Evolutionary conservation across 2,113 vertebrate species (phyloP), one percentile per base, ranked within the genome.

Genomic region (Callionymus lyra): DNA sequence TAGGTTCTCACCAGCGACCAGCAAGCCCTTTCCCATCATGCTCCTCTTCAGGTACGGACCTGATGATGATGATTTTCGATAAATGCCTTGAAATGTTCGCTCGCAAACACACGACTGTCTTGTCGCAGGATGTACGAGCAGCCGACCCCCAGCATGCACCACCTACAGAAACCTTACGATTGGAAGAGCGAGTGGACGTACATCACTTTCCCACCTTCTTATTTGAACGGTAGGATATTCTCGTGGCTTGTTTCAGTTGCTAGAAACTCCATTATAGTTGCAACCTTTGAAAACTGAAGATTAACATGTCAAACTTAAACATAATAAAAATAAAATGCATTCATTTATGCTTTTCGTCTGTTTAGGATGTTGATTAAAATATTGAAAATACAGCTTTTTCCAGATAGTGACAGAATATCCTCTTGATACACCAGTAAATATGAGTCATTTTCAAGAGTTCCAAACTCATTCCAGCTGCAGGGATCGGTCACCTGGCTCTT

Each of bases 41-140:
- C 16, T 91, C 41, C 77, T 91, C 33, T 70, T 89, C 42, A 87
- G 90, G 90, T 91, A 50, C 1, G 18, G 4, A n/a, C 8, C 34
- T 13, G 12, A 12, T 39, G 12, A 12, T 16, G 18, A 16, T 9
- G 6, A 16, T 27, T 21, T 16, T 9, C 6, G 12, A 13, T n/a
- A 1, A 1, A 9, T 10, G 14, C 9, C 2, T 32, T 8, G 21
- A n/a, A n/a, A n/a, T n/a, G n/a, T n/a, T n/a, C n/a, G n/a, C n/a
- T n/a, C n/a, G n/a, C n/a, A n/a, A n/a, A n/a, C n/a, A n/a, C n/a
- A n/a, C n/a, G 21, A 27, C 2, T 38, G 33, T 59, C 11, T 35
- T 63, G 2, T 55, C 12, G 42, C 53, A 91, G 88, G 42, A 86
- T 83, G 69, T 82, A 83, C 34, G 68, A 86, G 50, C 85, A 57